A percentile compares a stretch with the other conserved stretches of the same genome.
phyloP scores from a whole-genome alignment of 2,888 invertebrate species.

The Cyrtodaria siliqua region DNA sequence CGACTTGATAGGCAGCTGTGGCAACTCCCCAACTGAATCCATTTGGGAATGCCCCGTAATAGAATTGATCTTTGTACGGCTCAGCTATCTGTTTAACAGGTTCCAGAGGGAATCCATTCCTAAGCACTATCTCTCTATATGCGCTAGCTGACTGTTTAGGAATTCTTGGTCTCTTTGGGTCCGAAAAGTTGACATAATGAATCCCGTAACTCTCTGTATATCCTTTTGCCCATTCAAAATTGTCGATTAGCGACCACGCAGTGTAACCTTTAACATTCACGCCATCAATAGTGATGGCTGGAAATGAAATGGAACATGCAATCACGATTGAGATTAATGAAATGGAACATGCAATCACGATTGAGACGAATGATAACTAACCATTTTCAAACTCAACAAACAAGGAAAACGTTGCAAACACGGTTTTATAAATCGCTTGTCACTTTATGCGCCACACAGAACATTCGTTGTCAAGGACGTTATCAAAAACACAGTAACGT shows the following conservation, averaged over 20 bases:
- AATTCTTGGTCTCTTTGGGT: slow-evolving; percentile 89
- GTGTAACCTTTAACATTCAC: slow-evolving; percentile 89
- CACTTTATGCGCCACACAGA: too few relatives aligned
- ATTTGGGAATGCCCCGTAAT: slow-evolving; percentile 48
- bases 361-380: too few relatives aligned
- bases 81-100: slow-evolving; percentile 7
- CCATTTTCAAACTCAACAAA: too few relatives aligned
- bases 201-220: slow-evolving; percentile 91
- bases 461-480: too few relatives aligned
- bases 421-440: too few relatives aligned
- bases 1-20: slow-evolving; percentile 89
- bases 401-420: too few relatives aligned
- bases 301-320: too few relatives aligned
- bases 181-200: slow-evolving; percentile 90
- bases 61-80: slow-evolving; percentile 45
- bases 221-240: slow-evolving; percentile 93
- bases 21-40: slow-evolving; percentile 77
- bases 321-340: too few relatives aligned
- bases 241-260: slow-evolving; percentile 93
- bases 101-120: slow-evolving; percentile 64
- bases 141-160: slow-evolving; percentile 88
- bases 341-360: too few relatives aligned
- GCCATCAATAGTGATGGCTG: slow-evolving; percentile 75
- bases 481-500: too few relatives aligned
- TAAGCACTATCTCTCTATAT: slow-evolving; percentile 67